Base-by-base conservation (phyloP, 2,113 vertebrate species). In the Sander vitreus region DNA sequence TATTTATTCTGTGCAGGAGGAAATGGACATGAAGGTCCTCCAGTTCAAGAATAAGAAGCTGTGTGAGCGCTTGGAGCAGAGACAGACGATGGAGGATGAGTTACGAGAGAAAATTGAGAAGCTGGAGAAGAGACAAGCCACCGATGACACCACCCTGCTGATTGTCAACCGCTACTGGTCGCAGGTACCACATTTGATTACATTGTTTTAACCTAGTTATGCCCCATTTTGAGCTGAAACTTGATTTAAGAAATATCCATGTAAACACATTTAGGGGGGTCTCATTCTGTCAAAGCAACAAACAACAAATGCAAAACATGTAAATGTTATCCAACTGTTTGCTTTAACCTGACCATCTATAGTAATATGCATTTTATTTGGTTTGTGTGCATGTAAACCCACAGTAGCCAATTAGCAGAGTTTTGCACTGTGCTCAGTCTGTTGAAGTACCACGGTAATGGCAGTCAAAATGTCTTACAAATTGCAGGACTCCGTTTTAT, bases 41-140 rank as follows among this genome's bases (percentile, higher is more conserved):
- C 97, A 98, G 94, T 98, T 98, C 78, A 98, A 98, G 92, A 98
- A 98, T 89, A 98, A 98, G 89, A 98, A 98, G 84, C 89, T 98
- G 18, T 96, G 95, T 0, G 97, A 98, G 79, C 96, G 97, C 0
- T 81, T 98, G 92, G 97, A 98, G 91, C 97, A 98, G 91, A 94
- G 97, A 1, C 97, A 98, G 82, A 94, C 96, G 0, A 96, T 97
- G 90, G 97, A 98, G 88, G 97, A 98, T 43, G 97, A 98, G 81
- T 87, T 98, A 63, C 93, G 97, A 14, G 97, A 98, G 84, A 95
- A 97, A 80, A 98, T 98, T 43, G 97, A 98, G 92, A 98, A 98
- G 85, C 88, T 98, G 85, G 97, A 98, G 89, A 98, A 98, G 86
- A 94, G 97, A 19, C 97, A 98, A 92, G 97, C 97, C 57, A 98